Percentiles rank a stretch among this genome's conserved stretches.
These are phyloP conservation scores for Dasyurus viverrinus DNA, from an alignment of 2,113 vertebrate species.

Conservation along the genomic window DNA sequence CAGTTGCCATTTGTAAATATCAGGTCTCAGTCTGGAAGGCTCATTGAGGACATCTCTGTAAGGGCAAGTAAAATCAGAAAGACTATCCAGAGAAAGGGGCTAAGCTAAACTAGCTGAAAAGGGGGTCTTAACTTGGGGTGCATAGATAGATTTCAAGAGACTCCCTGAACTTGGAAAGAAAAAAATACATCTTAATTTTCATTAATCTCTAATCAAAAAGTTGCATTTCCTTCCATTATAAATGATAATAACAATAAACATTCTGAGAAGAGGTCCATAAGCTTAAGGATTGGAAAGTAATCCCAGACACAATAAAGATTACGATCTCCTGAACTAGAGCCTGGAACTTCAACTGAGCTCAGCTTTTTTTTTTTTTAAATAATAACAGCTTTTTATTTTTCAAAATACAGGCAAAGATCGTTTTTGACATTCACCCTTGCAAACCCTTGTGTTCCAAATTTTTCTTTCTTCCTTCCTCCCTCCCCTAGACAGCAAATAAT, in stretches of 20 bases:
- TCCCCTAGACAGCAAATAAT: too few species aligned
- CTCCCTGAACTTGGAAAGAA: not conserved
- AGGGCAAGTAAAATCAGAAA: slow-evolving; percentile 68
- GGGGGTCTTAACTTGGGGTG: not conserved
- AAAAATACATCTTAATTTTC: not conserved
- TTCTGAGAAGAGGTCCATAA: not conserved
- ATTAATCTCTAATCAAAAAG: not conserved
- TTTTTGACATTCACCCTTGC: too few species aligned
- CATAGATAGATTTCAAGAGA: not conserved
- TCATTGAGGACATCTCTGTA: slow-evolving; percentile 74
- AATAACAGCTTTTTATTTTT: too few species aligned
- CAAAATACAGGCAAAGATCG: too few species aligned
- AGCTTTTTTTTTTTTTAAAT: too few species aligned
- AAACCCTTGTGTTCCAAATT: too few species aligned
- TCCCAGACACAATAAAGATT: not conserved
- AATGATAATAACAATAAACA: not conserved
- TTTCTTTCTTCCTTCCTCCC: too few species aligned
- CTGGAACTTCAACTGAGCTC: not conserved
- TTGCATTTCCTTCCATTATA: not conserved
- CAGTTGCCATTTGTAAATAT: slow-evolving; percentile 74
- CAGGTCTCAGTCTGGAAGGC: slow-evolving; percentile 76
- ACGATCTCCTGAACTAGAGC: not conserved
- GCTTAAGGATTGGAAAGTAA: not conserved
- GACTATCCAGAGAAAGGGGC: slow-evolving; percentile 64
- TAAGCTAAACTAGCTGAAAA: slow-evolving; percentile 23